Conservation (phyloP, 2,888 invertebrate species). For the Boloria euphrosyne region DNA sequence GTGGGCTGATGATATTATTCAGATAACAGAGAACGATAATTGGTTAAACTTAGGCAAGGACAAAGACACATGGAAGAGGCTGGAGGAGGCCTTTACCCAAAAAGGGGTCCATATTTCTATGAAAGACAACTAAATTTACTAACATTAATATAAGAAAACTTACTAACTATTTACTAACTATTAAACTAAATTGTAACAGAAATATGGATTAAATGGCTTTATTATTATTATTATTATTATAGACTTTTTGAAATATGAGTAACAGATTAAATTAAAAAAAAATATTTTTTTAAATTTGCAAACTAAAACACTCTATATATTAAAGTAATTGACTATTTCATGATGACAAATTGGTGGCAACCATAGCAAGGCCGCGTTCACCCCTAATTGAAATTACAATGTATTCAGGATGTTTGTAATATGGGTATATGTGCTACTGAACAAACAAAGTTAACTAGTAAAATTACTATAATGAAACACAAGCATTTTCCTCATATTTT, state of each 20-base stretch:
- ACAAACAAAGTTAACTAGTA: slow-evolving; percentile 9
- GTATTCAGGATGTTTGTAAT: slow-evolving; percentile 22
- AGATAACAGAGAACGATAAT: slow-evolving; percentile 3
- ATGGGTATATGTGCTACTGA: slow-evolving; percentile 15
- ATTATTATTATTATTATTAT: too few relatives aligned
- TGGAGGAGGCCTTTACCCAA: too few relatives aligned
- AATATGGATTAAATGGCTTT: too few relatives aligned
- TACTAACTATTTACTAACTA: too few relatives aligned
- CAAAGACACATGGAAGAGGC: neutral
- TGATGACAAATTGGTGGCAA: slow-evolving; percentile 63
- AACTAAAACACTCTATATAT: slow-evolving; percentile 51
- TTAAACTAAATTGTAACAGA: neutral
- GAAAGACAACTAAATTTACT: too few relatives aligned
- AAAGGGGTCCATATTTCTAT: too few relatives aligned
- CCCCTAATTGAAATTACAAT: slow-evolving; percentile 75
- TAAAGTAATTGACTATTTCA: slow-evolving; percentile 64
- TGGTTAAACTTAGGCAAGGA: slow-evolving; percentile 8
- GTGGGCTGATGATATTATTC: slow-evolving; percentile 21
- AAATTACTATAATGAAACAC: slow-evolving; percentile 22
- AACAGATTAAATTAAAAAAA: too few relatives aligned
- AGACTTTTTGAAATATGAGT: too few relatives aligned
- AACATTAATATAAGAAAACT: too few relatives aligned
- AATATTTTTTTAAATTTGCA: neutral
- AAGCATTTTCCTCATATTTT: slow-evolving; percentile 13
- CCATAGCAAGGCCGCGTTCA: slow-evolving; percentile 58